Base-by-base conservation (phyloP, 2,888 invertebrate genomes). In the Zaprionus lineosus region DNA sequence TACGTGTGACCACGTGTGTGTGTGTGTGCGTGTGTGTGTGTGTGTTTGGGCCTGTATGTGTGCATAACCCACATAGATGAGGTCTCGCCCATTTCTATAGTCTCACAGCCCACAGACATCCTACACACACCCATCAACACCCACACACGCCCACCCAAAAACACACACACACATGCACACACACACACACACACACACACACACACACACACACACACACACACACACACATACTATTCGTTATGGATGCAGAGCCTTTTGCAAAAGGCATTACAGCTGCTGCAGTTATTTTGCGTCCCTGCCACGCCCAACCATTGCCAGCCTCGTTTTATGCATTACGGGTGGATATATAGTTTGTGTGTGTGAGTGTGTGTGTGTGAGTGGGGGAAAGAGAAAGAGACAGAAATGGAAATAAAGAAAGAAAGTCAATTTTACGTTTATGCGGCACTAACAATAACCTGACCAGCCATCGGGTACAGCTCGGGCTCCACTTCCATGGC, bases 381-480 rank as follows among this genome's bases (percentile, higher is more conserved):
- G 19, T 5, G 12, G 12, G 6, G n/a, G 8, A 9, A 5, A 8
- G 11, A 8, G 11, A 3, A 9, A 15, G 16, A 16, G 28, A 7
- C 15, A 15, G 29, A 43, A 18, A 4, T 5, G 26, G 9, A 18
- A 4, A 11, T 14, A n/a, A 5, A 41, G 7, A 43, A 6, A 19
- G 64, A 46, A 40, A 36, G 71, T 65, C 56, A 61, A 67, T 67
- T 73, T 73, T 48, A 69, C 61, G 53, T 69, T 69, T 69, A 69
- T 69, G 74, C 66, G 55, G 44, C 73, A 73, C 73, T 73, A 69
- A 73, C 69, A 69, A 69, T 69, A 68, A 73, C 72, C 69, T 69
- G 55, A 48, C 73, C 53, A 44, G 37, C 68, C 53, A 56, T 33
- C 46, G 31, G 33, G 52, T 29, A 26, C 11, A 36, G 26, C 41